Evolutionary conservation across 2,888 invertebrate species (phyloP), one percentile per base, ranked within the genome.

Genomic region (Morpho achilles): DNA sequence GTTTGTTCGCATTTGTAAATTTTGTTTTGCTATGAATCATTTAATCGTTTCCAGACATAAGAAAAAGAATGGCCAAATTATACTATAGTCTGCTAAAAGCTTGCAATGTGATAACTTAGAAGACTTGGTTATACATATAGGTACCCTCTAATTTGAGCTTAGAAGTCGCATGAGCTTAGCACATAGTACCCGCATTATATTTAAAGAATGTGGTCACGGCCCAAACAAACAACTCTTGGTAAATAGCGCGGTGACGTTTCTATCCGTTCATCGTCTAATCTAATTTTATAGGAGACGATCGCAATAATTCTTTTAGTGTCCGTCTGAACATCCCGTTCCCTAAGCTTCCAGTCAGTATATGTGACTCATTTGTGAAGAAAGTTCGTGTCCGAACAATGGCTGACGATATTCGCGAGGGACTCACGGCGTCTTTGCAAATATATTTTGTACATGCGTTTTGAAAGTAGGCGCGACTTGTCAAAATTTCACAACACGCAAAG

Each of bases 231-330:
- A 41, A 39, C 10, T 54, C 9, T 43, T 43, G 23, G 10, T 56
- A 53, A 43, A 50, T 44, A 50, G 47, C 51, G 48, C 9, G 47
- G 52, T 59, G 62, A 62, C 59, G 62, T 41, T 41, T 49, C 48
- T 59, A 53, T 46, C 45, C 48, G 48, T 48, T 46, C 56, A 53
- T 32, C 49, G 50, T 50, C 9, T 56, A 63, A 59, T 61, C 63
- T 61, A 61, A 61, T 61, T 61, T 59, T 58, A 57, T 59, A 56
- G 50, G 52, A 62, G 44, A 39, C 54, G 50, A 57, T 63, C 61
- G 52, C 52, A 50, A 50, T 63, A 54, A 59, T 59, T 54, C 54
- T 63, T 63, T 63, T 59, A 61, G 51, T 59, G 51, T 53, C 23
- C 32, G 58, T 51, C 52, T 41, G 59, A 61, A 59, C 59, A 59